These are phyloP conservation scores for Dryobota labecula DNA, from an alignment of 2,888 invertebrate genomes.

Conservation along the genomic window DNA sequence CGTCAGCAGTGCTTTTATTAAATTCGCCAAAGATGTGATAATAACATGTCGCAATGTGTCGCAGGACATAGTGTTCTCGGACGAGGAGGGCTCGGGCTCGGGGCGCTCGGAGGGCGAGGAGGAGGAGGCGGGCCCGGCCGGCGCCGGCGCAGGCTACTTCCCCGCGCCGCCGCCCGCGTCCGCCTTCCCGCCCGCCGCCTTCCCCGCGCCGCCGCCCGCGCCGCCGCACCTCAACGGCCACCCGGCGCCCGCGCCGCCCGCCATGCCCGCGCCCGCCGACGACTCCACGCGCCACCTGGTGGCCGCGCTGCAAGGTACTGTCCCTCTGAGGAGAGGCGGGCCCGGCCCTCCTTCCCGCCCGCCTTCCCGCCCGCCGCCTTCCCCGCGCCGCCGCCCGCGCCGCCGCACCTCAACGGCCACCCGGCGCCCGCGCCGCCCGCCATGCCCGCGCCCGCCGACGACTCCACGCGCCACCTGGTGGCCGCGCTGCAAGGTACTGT, in stretches of 20 bases:
- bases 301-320: slow-evolving; percentile 75
- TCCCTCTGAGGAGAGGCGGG: too few species aligned
- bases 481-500: slow-evolving; percentile 76
- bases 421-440: slow-evolving; percentile 69
- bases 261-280: slow-evolving; percentile 68
- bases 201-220: slow-evolving; percentile 69
- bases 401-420: slow-evolving; percentile 26
- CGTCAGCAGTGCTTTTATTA: background rate
- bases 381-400: slow-evolving; percentile 43
- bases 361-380: slow-evolving; percentile 65
- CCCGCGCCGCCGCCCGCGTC: slow-evolving; percentile 78
- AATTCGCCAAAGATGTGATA: background rate
- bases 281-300: slow-evolving; percentile 50
- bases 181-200: slow-evolving; percentile 69
- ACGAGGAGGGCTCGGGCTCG: slow-evolving; percentile 89
- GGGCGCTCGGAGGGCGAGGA: slow-evolving; percentile 92
- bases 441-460: slow-evolving; percentile 68
- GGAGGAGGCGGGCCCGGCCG: slow-evolving; percentile 83
- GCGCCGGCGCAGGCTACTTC: slow-evolving; percentile 72
- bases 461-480: slow-evolving; percentile 40
- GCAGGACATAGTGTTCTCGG: slow-evolving; percentile 91
- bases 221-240: too few species aligned
- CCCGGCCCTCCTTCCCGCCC: too few species aligned
- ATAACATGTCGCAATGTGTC: background rate
- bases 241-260: slow-evolving; percentile 68